These are phyloP conservation scores for Tricholauxania praeusta DNA, from an alignment of 2,888 invertebrate genomes.

Conservation along the genomic window DNA sequence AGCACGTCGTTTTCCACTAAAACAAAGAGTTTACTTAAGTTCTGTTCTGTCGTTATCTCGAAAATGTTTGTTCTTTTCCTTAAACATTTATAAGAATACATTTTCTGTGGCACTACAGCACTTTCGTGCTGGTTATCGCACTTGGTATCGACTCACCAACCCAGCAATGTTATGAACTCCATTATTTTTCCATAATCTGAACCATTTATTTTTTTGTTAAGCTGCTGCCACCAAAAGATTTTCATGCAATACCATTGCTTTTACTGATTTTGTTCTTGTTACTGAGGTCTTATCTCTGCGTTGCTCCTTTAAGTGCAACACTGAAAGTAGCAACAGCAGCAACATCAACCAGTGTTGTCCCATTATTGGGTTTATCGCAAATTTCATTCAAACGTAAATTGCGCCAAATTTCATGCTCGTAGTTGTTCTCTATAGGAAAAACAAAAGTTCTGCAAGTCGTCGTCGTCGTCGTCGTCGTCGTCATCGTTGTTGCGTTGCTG, in stretches of 20 bases:
- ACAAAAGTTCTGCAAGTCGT: too few relatives aligned
- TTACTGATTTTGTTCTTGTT: neutral
- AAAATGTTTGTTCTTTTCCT: too few relatives aligned
- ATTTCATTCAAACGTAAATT: slow-evolving; percentile 24
- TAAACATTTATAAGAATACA: too few relatives aligned
- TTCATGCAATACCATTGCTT: neutral
- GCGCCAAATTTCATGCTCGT: slow-evolving; percentile 27
- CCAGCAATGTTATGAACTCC: neutral
- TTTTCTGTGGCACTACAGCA: too few relatives aligned
- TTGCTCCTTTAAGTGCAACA: slow-evolving; percentile 8
- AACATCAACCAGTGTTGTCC: slow-evolving; percentile 6
- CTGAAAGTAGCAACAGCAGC: neutral
- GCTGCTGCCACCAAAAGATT: neutral
- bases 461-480: neutral
- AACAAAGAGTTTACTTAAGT: too few relatives aligned
- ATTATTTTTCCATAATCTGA: slow-evolving; percentile 42
- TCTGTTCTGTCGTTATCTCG: too few relatives aligned
- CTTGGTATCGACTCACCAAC: too few relatives aligned
- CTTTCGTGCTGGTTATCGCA: too few relatives aligned
- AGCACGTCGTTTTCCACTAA: too few relatives aligned
- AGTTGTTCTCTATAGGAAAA: too few relatives aligned
- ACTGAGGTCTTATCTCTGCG: slow-evolving; percentile 13
- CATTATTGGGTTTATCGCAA: slow-evolving; percentile 34
- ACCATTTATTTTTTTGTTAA: slow-evolving; percentile 13
- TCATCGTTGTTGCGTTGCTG: neutral